phyloP scores from a whole-genome alignment of 2,113 vertebrate genomes.

The Xerus inauris region DNA sequence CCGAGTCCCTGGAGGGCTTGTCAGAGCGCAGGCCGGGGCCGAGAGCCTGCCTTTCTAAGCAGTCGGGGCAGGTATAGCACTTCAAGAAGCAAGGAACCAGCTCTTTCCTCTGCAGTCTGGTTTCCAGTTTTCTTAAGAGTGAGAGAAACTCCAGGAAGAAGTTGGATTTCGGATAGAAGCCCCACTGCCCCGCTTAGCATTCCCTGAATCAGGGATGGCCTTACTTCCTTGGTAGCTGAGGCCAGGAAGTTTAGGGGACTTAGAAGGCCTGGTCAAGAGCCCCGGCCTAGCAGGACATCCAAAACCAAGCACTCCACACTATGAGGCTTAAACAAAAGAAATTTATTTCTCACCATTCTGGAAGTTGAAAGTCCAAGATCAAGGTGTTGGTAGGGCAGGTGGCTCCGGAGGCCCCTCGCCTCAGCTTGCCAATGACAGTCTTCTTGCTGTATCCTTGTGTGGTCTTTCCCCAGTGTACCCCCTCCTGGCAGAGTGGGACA shows the following conservation, averaged over 20 bases:
- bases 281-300: background rate
- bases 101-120: background rate
- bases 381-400: background rate
- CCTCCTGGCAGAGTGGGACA: background rate
- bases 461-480: background rate
- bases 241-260: background rate
- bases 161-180: background rate
- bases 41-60: background rate
- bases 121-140: background rate
- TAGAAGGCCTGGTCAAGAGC: background rate
- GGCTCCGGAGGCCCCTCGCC: background rate
- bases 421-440: background rate
- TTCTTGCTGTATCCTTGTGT: background rate
- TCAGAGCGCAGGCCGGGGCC: background rate
- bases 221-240: background rate
- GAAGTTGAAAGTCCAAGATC: background rate
- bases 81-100: background rate
- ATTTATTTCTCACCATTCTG: background rate
- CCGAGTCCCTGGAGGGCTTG: background rate
- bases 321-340: background rate
- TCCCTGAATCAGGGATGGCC: background rate
- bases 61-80: background rate
- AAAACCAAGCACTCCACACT: background rate
- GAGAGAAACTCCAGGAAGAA: background rate
- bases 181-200: background rate